A percentile compares a stretch with the other conserved stretches of the same genome.
These are phyloP conservation scores for Lasius platythorax DNA, from an alignment of 2,888 invertebrate genomes.

Conservation along the genomic window DNA sequence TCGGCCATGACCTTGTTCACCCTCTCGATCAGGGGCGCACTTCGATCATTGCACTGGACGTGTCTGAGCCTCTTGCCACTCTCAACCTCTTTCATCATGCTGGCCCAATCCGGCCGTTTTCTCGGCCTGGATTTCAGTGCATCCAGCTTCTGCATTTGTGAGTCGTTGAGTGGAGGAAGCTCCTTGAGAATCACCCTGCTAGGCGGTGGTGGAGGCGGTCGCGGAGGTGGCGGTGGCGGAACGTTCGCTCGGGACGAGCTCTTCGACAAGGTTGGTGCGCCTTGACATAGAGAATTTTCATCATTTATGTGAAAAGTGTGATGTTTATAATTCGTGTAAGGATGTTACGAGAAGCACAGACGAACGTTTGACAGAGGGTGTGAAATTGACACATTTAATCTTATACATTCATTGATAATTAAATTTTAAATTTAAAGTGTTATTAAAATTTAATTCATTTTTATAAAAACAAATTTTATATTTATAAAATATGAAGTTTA, in stretches of 20 bases:
- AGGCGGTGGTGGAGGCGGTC: slow-evolving; percentile 90
- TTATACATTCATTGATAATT: background rate
- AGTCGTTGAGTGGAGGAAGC: slow-evolving; percentile 86
- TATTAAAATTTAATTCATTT: background rate
- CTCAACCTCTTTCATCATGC: slow-evolving; percentile 97
- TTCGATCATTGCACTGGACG: slow-evolving; percentile 94
- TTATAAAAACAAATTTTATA: no score
- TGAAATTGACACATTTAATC: background rate
- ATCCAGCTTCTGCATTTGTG: slow-evolving; percentile 90
- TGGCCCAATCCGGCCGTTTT: slow-evolving; percentile 94
- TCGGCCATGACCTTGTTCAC: slow-evolving; percentile 84
- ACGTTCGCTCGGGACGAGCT: slow-evolving; percentile 84
- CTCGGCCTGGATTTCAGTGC: slow-evolving; percentile 92
- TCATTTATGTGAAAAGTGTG: background rate
- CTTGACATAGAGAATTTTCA: slow-evolving; percentile 68
- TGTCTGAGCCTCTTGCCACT: slow-evolving; percentile 92
- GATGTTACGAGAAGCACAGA: background rate
- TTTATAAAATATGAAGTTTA: no score
- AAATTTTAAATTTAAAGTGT: background rate
- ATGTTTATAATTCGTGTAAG: background rate
- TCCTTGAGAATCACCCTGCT: slow-evolving; percentile 87
- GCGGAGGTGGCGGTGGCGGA: slow-evolving; percentile 89
- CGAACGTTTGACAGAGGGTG: background rate
- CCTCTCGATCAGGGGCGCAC: slow-evolving; percentile 84
- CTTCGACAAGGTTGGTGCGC: slow-evolving; percentile 84